Conservation (phyloP, 2,888 invertebrate genomes). For the Lepas anatifera region DNA sequence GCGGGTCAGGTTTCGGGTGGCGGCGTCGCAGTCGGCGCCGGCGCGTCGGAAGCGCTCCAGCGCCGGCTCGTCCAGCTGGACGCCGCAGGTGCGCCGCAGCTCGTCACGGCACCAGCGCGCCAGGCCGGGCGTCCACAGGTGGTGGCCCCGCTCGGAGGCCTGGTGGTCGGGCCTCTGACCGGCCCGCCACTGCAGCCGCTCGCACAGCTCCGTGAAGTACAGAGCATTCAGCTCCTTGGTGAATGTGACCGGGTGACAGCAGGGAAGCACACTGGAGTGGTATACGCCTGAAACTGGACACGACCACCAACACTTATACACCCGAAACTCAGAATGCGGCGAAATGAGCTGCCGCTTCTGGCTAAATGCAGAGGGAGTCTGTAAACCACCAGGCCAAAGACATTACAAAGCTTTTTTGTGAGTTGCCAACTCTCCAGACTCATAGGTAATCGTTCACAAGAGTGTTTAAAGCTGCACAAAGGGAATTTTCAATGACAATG, state of each 20-base stretch:
- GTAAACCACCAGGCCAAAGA: too few relatives aligned
- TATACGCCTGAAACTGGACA: neutral
- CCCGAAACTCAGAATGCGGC: too few relatives aligned
- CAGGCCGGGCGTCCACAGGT: neutral
- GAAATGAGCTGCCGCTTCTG: too few relatives aligned
- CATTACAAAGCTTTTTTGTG: too few relatives aligned
- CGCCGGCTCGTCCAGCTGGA: neutral
- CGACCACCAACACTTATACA: too few relatives aligned
- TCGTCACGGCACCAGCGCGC: constrained; percentile 1
- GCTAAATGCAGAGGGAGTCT: too few relatives aligned
- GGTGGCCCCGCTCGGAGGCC: neutral
- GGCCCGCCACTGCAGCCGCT: neutral
- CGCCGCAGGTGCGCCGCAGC: neutral
- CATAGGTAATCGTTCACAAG: too few relatives aligned
- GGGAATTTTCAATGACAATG: too few relatives aligned
- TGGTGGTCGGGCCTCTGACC: neutral
- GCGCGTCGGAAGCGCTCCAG: constrained; percentile 5
- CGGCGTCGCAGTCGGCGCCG: neutral
- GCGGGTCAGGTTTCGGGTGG: neutral
- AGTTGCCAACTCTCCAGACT: too few relatives aligned
- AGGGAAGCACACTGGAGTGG: neutral
- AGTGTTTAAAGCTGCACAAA: too few relatives aligned
- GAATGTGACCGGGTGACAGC: constrained; percentile 8
- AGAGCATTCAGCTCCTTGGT: neutral
- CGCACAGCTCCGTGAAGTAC: constrained; percentile 9